A percentile compares a stretch with the other conserved stretches of the same genome.
These are phyloP conservation scores for Siphlonurus alternatus DNA, from an alignment of 2,888 invertebrate species.

Conservation along the genomic window DNA sequence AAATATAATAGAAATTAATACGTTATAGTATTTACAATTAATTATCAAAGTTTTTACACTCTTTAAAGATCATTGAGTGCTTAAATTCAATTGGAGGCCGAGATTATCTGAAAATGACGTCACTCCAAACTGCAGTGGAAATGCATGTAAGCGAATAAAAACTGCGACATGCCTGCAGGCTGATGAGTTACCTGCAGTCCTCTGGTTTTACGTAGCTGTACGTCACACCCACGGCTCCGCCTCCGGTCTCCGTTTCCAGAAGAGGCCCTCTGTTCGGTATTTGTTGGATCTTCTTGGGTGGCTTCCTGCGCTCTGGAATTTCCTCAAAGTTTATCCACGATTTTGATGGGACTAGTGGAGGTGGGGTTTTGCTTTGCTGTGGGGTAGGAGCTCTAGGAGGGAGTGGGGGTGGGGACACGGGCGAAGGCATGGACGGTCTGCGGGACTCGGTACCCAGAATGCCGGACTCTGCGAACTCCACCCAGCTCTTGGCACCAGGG, in stretches of 20 bases:
- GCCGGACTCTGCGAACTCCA: slow-evolving; percentile 24
- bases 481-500: slow-evolving; percentile 29
- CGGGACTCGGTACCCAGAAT: background rate
- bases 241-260: slow-evolving; percentile 23
- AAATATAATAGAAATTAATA: too few species aligned
- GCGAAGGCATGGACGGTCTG: slow-evolving; percentile 20
- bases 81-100: too few species aligned
- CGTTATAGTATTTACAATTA: too few species aligned
- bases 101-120: too few species aligned
- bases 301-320: slow-evolving; percentile 64
- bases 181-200: slow-evolving; percentile 47
- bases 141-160: background rate
- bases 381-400: slow-evolving; percentile 18
- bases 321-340: slow-evolving; percentile 75
- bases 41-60: too few species aligned
- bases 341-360: slow-evolving; percentile 9
- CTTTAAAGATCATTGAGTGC: too few species aligned
- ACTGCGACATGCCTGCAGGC: background rate
- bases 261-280: slow-evolving; percentile 37
- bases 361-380: background rate
- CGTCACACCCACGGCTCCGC: slow-evolving; percentile 28
- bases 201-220: slow-evolving; percentile 74
- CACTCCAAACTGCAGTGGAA: too few species aligned
- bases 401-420: slow-evolving; percentile 30
- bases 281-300: slow-evolving; percentile 67